These are phyloP conservation scores for Porites lutea DNA, from an alignment of 64 coral and sea anemone genomes.

Conservation along the genomic window DNA sequence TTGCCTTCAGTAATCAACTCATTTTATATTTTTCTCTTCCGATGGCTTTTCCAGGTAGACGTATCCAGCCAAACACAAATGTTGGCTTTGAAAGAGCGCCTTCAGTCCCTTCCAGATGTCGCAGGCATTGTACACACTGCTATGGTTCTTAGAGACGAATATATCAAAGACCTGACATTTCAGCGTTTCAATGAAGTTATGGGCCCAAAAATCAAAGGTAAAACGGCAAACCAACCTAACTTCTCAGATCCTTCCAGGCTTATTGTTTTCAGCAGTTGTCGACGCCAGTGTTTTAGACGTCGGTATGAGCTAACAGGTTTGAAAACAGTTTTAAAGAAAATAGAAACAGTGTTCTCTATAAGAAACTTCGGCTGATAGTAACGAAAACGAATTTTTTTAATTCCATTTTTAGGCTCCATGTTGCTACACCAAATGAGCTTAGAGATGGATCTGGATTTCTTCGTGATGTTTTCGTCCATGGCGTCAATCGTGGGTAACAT, in stretches of 20 bases:
- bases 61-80: conserved; percentile 29
- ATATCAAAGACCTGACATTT: conserved; percentile 61
- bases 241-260: no score
- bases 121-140: conserved; percentile 82
- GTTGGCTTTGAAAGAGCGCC: conserved; percentile 26
- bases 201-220: conserved; percentile 82
- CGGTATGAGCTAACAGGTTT: no score
- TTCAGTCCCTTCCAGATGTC: conserved; percentile 68
- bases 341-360: no score
- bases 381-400: no score
- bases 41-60: background rate
- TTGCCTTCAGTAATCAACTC: no score
- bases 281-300: no score
- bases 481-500: conserved; percentile 61
- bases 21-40: background rate
- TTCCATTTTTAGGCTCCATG: conserved; percentile 41
- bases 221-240: no score
- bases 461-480: conserved; percentile 79
- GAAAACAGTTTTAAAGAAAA: no score
- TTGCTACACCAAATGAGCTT: conserved; percentile 75
- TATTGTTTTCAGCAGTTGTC: no score
- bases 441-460: conserved; percentile 79
- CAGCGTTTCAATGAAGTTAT: conserved; percentile 47
- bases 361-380: no score
- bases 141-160: conserved; percentile 77